Conservation (phyloP, 2,797 vertebrate genomes). For the Syngnathus acus region DNA sequence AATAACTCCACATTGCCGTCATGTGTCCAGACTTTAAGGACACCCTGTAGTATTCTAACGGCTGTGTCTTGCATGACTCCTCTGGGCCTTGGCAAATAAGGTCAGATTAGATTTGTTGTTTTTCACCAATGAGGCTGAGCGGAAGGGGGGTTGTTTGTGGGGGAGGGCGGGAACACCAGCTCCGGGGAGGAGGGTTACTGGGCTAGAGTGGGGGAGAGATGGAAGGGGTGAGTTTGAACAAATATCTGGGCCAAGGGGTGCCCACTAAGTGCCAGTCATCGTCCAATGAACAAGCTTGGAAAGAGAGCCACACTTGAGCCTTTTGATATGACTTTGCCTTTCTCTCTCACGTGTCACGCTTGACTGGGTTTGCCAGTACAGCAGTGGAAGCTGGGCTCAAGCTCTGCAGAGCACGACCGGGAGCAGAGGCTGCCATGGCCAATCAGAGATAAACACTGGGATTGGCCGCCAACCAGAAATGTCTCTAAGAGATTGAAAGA, state of each 20-base stretch:
- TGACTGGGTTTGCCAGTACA: conserved; percentile 50
- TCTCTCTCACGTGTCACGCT: conserved; percentile 36
- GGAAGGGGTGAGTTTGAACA: conserved; percentile 47
- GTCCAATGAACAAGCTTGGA: conserved; percentile 51
- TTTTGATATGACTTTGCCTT: conserved; percentile 53
- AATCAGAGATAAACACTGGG: conserved; percentile 34
- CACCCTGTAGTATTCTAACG: background rate
- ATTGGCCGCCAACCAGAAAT: conserved; percentile 35
- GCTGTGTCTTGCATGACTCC: conserved; percentile 24
- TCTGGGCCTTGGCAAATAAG: conserved; percentile 39
- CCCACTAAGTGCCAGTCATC: conserved; percentile 48
- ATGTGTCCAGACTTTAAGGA: too few relatives aligned
- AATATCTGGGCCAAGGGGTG: conserved; percentile 72
- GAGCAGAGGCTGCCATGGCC: conserved; percentile 27
- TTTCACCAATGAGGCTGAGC: conserved; percentile 44
- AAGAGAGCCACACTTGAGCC: conserved; percentile 51
- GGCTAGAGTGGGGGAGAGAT: conserved; percentile 32
- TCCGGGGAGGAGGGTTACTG: conserved; percentile 33
- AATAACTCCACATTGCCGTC: background rate
- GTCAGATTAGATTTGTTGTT: conserved; percentile 61
- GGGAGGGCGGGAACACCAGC: conserved; percentile 42
- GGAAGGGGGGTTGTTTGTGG: conserved; percentile 34
- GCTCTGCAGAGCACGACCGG: conserved; percentile 32
- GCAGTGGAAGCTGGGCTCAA: conserved; percentile 42
- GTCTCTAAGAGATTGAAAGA: conserved; percentile 15